These are phyloP conservation scores for Rhinoderma darwinii DNA, from an alignment of 2,113 vertebrate species.

Conservation along the genomic window DNA sequence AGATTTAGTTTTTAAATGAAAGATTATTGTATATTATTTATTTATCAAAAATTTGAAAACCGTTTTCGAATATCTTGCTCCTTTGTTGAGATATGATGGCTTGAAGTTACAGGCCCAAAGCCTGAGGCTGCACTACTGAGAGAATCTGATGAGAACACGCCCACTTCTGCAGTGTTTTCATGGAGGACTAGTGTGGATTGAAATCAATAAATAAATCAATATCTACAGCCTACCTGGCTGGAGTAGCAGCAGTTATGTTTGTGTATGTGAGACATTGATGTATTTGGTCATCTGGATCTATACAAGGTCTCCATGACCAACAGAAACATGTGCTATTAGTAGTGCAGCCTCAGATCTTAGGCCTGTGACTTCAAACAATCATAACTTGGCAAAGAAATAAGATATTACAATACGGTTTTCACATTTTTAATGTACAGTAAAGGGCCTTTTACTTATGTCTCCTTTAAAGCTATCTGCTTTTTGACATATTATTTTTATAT, in stretches of 20 bases:
- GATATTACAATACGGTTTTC: neutral
- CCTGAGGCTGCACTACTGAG: neutral
- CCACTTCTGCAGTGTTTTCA: neutral
- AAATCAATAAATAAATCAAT: neutral
- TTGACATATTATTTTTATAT: too few species aligned
- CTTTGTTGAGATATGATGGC: neutral
- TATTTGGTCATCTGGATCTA: too few species aligned
- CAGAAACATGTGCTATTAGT: neutral
- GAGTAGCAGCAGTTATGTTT: neutral
- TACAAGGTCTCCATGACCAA: too few species aligned
- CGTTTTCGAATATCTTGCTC: neutral
- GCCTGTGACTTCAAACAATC: neutral
- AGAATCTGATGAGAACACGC: neutral
- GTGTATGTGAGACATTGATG: neutral
- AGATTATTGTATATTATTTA: neutral
- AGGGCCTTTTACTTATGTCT: too few species aligned
- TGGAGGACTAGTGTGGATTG: too few species aligned
- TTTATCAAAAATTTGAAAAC: neutral
- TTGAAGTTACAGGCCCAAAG: neutral
- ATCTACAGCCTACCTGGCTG: neutral
- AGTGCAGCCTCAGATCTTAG: neutral
- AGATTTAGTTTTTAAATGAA: neutral
- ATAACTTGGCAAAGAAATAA: neutral
- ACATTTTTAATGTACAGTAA: neutral
- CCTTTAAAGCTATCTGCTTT: too few species aligned